phyloP scores from a whole-genome alignment of 2,797 vertebrate species.

The Pseudochaenichthys georgianus region DNA sequence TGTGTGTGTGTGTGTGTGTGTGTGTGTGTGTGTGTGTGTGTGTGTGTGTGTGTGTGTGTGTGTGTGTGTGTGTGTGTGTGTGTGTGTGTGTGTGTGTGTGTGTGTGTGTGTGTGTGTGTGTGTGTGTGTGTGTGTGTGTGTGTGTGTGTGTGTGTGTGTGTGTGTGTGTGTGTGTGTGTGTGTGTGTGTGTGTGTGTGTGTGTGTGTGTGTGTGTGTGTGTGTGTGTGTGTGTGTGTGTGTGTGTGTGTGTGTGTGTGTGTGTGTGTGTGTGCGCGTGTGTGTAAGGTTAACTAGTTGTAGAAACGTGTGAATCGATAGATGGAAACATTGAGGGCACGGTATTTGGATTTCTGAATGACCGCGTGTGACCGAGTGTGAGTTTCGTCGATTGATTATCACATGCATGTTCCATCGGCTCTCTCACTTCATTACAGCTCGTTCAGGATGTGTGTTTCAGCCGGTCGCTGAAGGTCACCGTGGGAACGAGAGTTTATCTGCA shows the following conservation, averaged over 20 bases:
- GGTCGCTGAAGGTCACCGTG: not conserved
- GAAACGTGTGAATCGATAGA: slow-evolving; percentile 32
- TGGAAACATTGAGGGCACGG: slow-evolving; percentile 48
- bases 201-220: no score
- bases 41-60: slow-evolving; percentile 2
- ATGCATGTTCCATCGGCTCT: slow-evolving; percentile 21
- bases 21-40: no score
- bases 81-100: slow-evolving; percentile 13
- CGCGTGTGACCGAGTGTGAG: not conserved
- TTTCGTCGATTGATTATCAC: slow-evolving; percentile 53
- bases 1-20: slow-evolving; percentile 27
- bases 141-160: slow-evolving; percentile 20
- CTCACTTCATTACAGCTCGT: slow-evolving; percentile 23
- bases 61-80: slow-evolving; percentile 17
- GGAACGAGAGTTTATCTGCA: no score
- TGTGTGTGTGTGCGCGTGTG: no score
- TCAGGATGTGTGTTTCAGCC: slow-evolving; percentile 5
- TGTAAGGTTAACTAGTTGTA: no score
- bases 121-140: slow-evolving; percentile 15
- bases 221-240: no score
- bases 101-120: slow-evolving; percentile 27
- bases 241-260: no score
- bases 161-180: no score
- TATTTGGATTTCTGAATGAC: slow-evolving; percentile 2
- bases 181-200: no score